Percentiles rank a stretch among this genome's conserved stretches.
These are phyloP conservation scores for Varanus salvator DNA, from an alignment of 2,113 vertebrate species.

Conservation along the genomic window DNA sequence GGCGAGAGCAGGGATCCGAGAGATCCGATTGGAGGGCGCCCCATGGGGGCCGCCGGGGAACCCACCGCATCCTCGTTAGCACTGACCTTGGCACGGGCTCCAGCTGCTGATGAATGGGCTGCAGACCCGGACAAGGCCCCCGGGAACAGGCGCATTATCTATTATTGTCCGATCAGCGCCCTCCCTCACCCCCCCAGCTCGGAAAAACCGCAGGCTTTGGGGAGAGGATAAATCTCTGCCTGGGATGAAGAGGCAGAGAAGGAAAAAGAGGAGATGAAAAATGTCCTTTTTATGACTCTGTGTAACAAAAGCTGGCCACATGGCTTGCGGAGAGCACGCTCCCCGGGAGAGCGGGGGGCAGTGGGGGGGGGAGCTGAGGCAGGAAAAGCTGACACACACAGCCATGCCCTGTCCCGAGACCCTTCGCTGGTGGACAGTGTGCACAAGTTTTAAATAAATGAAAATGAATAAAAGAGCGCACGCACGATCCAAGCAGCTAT, in stretches of 20 bases:
- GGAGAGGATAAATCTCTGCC: conserved; percentile 96
- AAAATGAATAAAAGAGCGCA: too few species aligned
- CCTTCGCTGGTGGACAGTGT: too few species aligned
- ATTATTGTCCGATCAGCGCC: conserved; percentile 90
- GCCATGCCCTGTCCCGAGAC: too few species aligned
- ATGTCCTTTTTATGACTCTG: conserved; percentile 72
- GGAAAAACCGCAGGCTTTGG: conserved; percentile 79
- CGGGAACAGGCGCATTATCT: conserved; percentile 90
- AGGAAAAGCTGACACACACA: too few species aligned
- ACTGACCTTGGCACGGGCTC: conserved; percentile 92
- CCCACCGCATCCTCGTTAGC: conserved; percentile 92
- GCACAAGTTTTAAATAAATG: too few species aligned
- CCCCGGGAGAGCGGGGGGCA: conserved; percentile 41
- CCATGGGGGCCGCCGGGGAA: conserved; percentile 73
- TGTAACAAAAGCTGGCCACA: conserved; percentile 65
- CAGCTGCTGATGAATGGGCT: conserved; percentile 94
- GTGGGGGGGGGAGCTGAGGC: conserved; percentile 40
- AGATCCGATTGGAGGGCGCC: conserved; percentile 58
- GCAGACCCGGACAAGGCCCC: conserved; percentile 87
- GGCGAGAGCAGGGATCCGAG: neutral
- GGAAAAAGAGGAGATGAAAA: conserved; percentile 76
- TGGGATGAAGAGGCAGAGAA: conserved; percentile 74
- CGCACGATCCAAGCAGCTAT: neutral
- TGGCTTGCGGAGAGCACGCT: conserved; percentile 49
- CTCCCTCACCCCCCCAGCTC: conserved; percentile 80